Base-by-base conservation (phyloP, 1,140 invertebrate genomes). In the Platyura marginata region DNA sequence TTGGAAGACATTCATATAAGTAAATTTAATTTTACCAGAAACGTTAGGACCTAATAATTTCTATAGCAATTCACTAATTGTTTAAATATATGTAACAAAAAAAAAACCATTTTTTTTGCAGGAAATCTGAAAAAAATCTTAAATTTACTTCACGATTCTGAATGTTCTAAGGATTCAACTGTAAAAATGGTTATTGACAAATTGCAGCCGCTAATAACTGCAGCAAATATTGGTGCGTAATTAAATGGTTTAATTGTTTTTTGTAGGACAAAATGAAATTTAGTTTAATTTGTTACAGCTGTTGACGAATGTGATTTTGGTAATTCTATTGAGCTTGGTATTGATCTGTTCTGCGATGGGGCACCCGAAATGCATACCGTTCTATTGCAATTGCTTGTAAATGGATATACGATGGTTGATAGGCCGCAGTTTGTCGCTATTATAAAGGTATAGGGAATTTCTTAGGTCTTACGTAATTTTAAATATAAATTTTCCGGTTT, bases 261-360 rank as follows among this genome's bases (percentile, higher is more conserved):
- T 19, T 40, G 3, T 40, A 20, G 19, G n/a, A n/a, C n/a, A n/a
- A n/a, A n/a, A n/a, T n/a, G n/a, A n/a, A n/a, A n/a, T n/a, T n/a
- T n/a, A n/a, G n/a, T n/a, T n/a, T n/a, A n/a, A 40, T 22, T 23
- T 2, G 54, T 55, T 0, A 58, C 55, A 25, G 58, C 90, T 2
- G 79, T 82, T 46, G 91, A 95, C 59, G 91, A 95, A 61, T 89
- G 84, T 58, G 91, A 95, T 61, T 93, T 91, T 66, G 91, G 90
- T 1, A 89, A 84, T 40, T 81, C 85, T 4, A 54, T 95, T 2
- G 90, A 96, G 63, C 63, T 91, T 21, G 90, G 86, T 0, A 72
- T 90, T 25, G 77, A 90, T 62, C 57, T 94, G 15, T 88, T 95
- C 54, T 75, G 70, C 45, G 82, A 73, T 52, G 87, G 85, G 1